Evolutionary conservation across 1,140 invertebrate genomes (phyloP).

Genomic region (Rhizoglyphus robini): DNA sequence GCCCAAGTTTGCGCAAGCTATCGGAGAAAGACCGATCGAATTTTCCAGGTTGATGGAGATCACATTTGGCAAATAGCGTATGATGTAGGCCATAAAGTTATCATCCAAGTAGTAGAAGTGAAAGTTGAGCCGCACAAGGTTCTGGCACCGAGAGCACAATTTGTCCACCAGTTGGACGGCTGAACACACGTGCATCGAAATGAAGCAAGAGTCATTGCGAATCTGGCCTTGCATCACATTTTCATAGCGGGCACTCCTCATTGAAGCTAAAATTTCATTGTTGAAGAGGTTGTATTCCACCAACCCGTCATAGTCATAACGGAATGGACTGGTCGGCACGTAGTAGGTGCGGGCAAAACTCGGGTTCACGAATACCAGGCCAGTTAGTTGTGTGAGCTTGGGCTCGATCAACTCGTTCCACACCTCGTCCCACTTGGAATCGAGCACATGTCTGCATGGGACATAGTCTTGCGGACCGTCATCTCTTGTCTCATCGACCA

Average conservation of each 20-base stretch:
- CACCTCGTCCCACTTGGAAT: conserved; percentile 4
- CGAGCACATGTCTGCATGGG: background rate
- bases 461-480: too few relatives aligned
- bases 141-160: background rate
- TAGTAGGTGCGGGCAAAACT: background rate
- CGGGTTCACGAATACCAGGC: background rate
- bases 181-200: conserved; percentile 5
- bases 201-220: background rate
- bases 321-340: background rate
- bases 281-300: background rate
- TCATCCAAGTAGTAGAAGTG: conserved; percentile 13
- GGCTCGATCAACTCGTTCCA: background rate
- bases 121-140: background rate
- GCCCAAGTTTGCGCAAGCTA: background rate
- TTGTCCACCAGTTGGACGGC: background rate
- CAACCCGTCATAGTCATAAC: background rate
- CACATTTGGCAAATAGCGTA: background rate
- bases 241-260: background rate
- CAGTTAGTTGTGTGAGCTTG: background rate
- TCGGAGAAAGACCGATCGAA: background rate
- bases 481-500: too few relatives aligned
- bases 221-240: background rate
- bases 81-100: background rate
- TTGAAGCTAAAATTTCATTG: background rate
- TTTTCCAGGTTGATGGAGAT: conserved; percentile 2